Evolutionary conservation across 2,113 vertebrate genomes (phyloP), one percentile per base, ranked within the genome.

Genomic region (Engystomops pustulosus): DNA sequence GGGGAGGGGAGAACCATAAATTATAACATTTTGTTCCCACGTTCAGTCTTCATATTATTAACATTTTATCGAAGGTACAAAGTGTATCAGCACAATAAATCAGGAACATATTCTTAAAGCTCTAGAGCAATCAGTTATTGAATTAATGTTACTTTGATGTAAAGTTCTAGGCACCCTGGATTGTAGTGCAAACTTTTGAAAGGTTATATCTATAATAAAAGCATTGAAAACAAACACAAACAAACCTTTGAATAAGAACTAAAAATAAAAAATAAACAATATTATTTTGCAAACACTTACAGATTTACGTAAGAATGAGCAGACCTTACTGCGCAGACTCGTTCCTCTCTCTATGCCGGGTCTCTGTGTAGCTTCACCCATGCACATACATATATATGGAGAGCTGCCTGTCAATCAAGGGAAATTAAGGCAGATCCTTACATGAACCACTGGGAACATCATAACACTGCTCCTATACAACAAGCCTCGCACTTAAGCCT

Each of bases 361-460:
- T 85, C 85, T 90, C 80, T 83, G 85, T 55, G 68, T 45, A 78
- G 67, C 77, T 90, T 85, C 80, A 87, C 88, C 81, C 85, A 81
- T 89, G 87, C 90, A 88, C 87, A 76, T 49, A 92, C 92, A 78
- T 67, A 93, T 93, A 93, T 94, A 94, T 93, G 93, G 90, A 47
- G 83, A 89, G 84, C 65, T 86, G 77, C 88, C 85, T 91, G 91
- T 91, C 91, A 92, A 82, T 94, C 92, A 94, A 87, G 87, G 82
- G 62, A 87, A 87, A 88, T 71, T 77, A 86, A 90, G 89, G 88
- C 93, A 91, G 88, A 92, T 92, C 87, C 88, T 90, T 91, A 89
- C 92, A 90, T 89, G 90, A 94, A 91, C 65, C n/a, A 86, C 86
- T 79, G 18, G 87, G 87, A 79, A 90, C 92, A 89, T 91, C 88